A percentile compares a stretch with the other conserved stretches of the same genome.
Evolutionary conservation across 2,888 invertebrate species (phyloP).

Genomic region (Nemotelus pantherinus): DNA sequence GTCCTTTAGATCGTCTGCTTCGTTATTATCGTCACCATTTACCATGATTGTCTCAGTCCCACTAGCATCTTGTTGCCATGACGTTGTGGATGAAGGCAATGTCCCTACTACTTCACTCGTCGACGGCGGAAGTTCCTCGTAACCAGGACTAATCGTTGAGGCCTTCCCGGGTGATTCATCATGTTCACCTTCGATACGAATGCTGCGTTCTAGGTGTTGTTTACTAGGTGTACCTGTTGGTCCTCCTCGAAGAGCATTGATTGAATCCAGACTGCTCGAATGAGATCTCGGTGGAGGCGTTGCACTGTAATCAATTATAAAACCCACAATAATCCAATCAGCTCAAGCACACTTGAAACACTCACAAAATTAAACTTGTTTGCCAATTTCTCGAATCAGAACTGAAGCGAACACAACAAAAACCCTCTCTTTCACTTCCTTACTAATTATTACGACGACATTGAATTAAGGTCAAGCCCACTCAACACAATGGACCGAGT

Average conservation of each 20-base stretch:
- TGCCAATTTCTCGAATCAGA: conserved; percentile 13
- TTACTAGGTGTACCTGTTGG: conserved; percentile 42
- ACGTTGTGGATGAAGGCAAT: neutral
- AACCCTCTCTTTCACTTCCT: neutral
- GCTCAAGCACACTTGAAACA: neutral
- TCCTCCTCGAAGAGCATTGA: conserved; percentile 43
- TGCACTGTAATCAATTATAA: conserved; percentile 59
- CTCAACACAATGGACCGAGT: conserved; percentile 4
- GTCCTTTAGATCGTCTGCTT: conserved; percentile 37
- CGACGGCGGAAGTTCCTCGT: neutral
- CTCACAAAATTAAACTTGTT: conserved; percentile 4
- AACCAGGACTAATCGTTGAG: conserved; percentile 7
- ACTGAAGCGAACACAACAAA: neutral
- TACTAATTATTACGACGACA: conserved; percentile 13
- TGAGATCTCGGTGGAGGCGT: conserved; percentile 52
- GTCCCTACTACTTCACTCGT: neutral
- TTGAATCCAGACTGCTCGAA: conserved; percentile 55
- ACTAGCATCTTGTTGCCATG: conserved; percentile 18
- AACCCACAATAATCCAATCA: neutral
- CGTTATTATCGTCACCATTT: conserved; percentile 39
- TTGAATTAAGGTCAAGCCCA: conserved; percentile 35
- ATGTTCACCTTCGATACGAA: neutral
- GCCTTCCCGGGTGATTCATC: neutral
- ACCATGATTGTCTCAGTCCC: neutral
- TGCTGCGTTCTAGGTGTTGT: conserved; percentile 18